These are phyloP conservation scores for Anniella stebbinsi DNA, from an alignment of 2,797 vertebrate genomes.

Conservation along the genomic window DNA sequence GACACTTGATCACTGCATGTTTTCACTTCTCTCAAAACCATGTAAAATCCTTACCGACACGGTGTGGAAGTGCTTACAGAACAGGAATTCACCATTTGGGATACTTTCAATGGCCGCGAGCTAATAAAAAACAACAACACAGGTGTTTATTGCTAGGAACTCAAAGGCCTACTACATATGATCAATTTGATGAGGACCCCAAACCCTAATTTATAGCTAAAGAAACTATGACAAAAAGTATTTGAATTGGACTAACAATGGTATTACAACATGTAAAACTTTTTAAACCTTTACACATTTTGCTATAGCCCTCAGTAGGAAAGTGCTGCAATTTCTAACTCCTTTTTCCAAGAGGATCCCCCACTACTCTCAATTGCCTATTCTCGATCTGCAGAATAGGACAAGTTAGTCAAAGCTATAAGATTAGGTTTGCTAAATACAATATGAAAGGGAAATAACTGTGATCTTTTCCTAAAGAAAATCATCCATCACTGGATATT, in stretches of 20 bases:
- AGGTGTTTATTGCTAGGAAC: slow-evolving; percentile 59
- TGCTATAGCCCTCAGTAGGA: background rate
- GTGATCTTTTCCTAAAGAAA: background rate
- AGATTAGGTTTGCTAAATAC: background rate
- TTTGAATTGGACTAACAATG: slow-evolving; percentile 55
- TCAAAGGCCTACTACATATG: background rate
- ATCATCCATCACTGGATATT: background rate
- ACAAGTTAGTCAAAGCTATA: background rate
- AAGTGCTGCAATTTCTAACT: background rate
- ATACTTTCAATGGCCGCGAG: slow-evolving; percentile 91
- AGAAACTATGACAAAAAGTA: slow-evolving; percentile 49
- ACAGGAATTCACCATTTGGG: slow-evolving; percentile 89
- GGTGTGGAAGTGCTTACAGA: slow-evolving; percentile 80
- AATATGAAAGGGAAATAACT: background rate
- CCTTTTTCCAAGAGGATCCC: background rate
- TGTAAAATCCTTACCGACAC: slow-evolving; percentile 73
- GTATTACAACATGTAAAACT: slow-evolving; percentile 55
- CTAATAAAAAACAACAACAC: slow-evolving; percentile 74
- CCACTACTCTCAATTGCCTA: no score
- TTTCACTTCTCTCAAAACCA: background rate
- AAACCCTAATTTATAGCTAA: slow-evolving; percentile 54
- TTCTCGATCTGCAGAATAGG: background rate
- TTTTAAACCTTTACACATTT: slow-evolving; percentile 30
- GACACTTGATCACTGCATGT: background rate
- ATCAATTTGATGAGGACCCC: slow-evolving; percentile 22